phyloP scores from a whole-genome alignment of 2,888 invertebrate species.

The Acheta domesticus region DNA sequence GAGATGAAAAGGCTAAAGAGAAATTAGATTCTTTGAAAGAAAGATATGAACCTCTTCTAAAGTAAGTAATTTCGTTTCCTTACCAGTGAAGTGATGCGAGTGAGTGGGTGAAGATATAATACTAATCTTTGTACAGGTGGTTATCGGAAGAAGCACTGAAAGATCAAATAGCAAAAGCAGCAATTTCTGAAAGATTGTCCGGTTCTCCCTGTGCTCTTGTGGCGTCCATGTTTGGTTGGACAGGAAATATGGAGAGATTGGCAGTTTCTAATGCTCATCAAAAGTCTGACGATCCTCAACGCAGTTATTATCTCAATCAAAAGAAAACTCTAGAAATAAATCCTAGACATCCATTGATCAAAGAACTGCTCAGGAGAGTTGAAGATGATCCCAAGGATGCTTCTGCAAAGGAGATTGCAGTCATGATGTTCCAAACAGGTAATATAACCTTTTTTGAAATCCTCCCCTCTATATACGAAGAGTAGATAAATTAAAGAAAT shows the following conservation, averaged over 20 bases:
- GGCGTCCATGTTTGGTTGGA: conserved; percentile 97
- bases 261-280: conserved; percentile 95
- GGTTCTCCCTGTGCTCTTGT: conserved; percentile 95
- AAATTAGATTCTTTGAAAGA: conserved; percentile 70
- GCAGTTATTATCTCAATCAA: conserved; percentile 82
- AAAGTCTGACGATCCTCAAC: conserved; percentile 88
- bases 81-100: not conserved
- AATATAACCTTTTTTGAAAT: conserved; percentile 24
- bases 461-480: not conserved
- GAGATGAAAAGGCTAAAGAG: conserved; percentile 58
- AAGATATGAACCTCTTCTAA: conserved; percentile 80
- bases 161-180: conserved; percentile 73
- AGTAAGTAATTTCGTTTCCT: not conserved
- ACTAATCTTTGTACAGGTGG: conserved; percentile 59
- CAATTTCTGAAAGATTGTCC: conserved; percentile 81
- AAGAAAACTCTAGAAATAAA: conserved; percentile 98
- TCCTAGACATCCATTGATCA: conserved; percentile 92
- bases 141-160: conserved; percentile 76
- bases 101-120: not conserved
- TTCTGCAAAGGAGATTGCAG: conserved; percentile 76
- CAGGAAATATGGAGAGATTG: conserved; percentile 98
- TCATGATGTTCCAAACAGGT: conserved; percentile 81
- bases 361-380: conserved; percentile 82
- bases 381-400: conserved; percentile 72
- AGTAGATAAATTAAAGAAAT: too few relatives aligned